Conservation (phyloP, 2,888 invertebrate genomes). For the Eupeodes latifasciatus region DNA sequence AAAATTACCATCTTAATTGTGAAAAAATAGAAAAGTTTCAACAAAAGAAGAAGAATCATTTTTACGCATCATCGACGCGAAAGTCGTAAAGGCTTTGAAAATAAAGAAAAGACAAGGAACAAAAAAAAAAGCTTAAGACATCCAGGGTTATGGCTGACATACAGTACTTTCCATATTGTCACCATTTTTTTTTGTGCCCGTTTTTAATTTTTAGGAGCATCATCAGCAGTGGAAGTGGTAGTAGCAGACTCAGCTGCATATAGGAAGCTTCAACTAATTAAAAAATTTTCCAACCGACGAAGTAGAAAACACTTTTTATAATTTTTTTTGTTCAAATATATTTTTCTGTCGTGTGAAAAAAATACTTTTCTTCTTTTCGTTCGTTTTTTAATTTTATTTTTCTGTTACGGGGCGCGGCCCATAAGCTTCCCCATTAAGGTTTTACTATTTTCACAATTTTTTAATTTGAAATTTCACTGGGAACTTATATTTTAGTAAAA, state of each 20-base stretch:
- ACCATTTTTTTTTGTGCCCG: slow-evolving; percentile 1
- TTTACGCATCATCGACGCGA: slow-evolving; percentile 61
- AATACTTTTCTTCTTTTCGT: neutral
- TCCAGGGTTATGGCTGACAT: neutral
- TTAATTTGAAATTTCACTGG: slow-evolving; percentile 53
- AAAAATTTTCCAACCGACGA: slow-evolving; percentile 66
- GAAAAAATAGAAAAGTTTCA: slow-evolving; percentile 24
- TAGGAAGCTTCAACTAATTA: slow-evolving; percentile 67
- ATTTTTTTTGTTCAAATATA: slow-evolving; percentile 7
- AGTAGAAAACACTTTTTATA: slow-evolving; percentile 57
- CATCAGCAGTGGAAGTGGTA: neutral
- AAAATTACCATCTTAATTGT: slow-evolving; percentile 10
- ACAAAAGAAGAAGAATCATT: slow-evolving; percentile 29
- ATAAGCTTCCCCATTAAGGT: slow-evolving; percentile 41
- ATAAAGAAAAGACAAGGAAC: slow-evolving; percentile 4
- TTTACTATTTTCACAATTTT: slow-evolving; percentile 40
- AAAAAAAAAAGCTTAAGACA: slow-evolving; percentile 3
- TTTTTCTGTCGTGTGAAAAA: slow-evolving; percentile 12
- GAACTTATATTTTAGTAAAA: slow-evolving; percentile 13
- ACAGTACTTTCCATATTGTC: slow-evolving; percentile 37
- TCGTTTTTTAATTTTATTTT: neutral
- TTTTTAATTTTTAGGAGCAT: neutral
- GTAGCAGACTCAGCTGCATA: slow-evolving; percentile 39
- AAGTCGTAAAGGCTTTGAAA: slow-evolving; percentile 21
- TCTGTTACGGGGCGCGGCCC: neutral